Evolutionary conservation across 2,113 vertebrate genomes (phyloP).

Genomic region (Ramphastos sulfuratus): DNA sequence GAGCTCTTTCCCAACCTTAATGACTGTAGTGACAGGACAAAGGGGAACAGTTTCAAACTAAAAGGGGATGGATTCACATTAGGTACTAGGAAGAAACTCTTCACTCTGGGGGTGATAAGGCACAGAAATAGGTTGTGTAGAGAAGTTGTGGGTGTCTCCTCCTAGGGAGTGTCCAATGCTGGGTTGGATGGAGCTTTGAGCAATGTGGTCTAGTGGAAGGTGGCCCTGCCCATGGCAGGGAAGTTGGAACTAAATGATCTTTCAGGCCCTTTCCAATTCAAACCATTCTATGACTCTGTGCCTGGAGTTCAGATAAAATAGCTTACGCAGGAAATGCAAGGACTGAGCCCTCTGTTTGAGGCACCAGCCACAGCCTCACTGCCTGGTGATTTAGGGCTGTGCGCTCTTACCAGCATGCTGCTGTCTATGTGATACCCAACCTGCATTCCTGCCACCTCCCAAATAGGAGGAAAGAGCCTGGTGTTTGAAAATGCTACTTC

Average conservation of each 20-base stretch:
- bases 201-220: neutral
- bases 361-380: fast-evolving
- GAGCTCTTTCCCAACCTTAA: no score
- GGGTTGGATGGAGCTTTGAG: neutral
- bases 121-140: neutral
- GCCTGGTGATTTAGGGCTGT: neutral
- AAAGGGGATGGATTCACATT: neutral
- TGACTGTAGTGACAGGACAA: no score
- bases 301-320: neutral
- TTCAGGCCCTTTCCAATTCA: neutral
- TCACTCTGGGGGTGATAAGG: neutral
- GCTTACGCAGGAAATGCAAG: no score
- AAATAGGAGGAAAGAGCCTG: neutral
- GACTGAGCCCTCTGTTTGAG: neutral
- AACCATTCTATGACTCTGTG: no score
- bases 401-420: fast-evolving
- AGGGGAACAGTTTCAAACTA: neutral
- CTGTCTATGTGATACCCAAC: fast-evolving
- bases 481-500: fast-evolving
- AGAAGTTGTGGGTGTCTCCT: neutral
- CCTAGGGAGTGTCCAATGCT: neutral
- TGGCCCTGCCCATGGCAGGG: neutral
- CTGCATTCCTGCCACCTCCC: neutral
- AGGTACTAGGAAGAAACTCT: neutral
- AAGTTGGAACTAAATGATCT: neutral